Evolutionary conservation across 1,140 invertebrate genomes (phyloP).

Genomic region (Semibalanus balanoides): DNA sequence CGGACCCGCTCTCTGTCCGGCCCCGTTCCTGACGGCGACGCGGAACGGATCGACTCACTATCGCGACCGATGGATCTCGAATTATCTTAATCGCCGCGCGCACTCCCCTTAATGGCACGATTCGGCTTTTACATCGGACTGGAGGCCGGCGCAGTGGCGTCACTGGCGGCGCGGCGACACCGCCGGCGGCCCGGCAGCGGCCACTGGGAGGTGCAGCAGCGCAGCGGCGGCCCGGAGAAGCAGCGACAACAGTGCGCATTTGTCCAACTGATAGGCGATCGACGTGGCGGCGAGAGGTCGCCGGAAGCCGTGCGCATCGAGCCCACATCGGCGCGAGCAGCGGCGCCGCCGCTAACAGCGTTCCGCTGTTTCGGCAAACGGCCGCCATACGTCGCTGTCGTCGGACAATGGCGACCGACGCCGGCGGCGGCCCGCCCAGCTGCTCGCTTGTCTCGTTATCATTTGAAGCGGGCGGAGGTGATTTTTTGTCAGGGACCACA

Average conservation of each 20-base stretch:
- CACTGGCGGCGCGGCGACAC: too few species aligned
- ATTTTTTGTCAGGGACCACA: neutral
- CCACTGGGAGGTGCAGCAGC: too few species aligned
- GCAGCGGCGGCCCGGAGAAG: too few species aligned
- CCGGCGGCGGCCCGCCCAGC: too few species aligned
- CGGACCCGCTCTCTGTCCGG: too few species aligned
- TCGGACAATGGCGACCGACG: neutral
- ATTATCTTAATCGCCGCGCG: neutral
- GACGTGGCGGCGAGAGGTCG: too few species aligned
- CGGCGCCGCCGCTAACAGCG: neutral
- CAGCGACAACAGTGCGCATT: neutral
- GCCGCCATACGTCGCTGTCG: neutral
- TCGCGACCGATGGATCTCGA: neutral
- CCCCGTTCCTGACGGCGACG: too few species aligned
- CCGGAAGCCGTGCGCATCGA: neutral
- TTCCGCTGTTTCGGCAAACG: neutral
- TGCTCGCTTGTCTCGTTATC: neutral
- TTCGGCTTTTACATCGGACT: neutral
- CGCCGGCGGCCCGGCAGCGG: too few species aligned
- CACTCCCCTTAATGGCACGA: neutral
- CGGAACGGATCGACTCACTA: neutral
- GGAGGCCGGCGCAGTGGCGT: too few species aligned
- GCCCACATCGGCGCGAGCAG: neutral
- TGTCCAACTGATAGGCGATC: neutral
- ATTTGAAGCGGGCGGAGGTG: neutral